Percentiles rank a stretch among this genome's conserved stretches.
These are phyloP conservation scores for Seriola quinqueradiata DNA, from an alignment of 2,113 vertebrate genomes.

Conservation along the genomic window DNA sequence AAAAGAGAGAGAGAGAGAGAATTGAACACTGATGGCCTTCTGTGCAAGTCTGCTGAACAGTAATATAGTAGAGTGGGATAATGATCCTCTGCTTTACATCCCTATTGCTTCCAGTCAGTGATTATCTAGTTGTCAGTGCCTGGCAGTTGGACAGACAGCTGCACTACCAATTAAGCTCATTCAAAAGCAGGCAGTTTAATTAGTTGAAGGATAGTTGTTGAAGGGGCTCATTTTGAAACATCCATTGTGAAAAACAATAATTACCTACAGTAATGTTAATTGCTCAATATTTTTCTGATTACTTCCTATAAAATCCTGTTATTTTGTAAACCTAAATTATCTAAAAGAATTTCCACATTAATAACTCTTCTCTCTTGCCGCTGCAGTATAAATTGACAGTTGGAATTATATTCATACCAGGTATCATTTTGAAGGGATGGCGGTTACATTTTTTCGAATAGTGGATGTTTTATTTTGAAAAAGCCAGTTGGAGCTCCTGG, in stretches of 20 bases:
- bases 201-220: conserved; percentile 61
- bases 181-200: conserved; percentile 61
- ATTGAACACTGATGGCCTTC: conserved; percentile 11
- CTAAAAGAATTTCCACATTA: neutral
- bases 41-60: conserved; percentile 13
- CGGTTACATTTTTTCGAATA: neutral
- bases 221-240: conserved; percentile 45
- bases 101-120: conserved; percentile 59
- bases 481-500: neutral
- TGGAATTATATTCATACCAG: neutral
- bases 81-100: conserved; percentile 64
- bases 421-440: neutral
- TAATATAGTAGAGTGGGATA: conserved; percentile 38
- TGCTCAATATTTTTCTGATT: conserved; percentile 45
- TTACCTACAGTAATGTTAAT: conserved; percentile 39
- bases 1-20: neutral
- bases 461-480: conserved; percentile 21
- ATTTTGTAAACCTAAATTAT: conserved; percentile 19
- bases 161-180: conserved; percentile 62
- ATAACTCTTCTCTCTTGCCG: neutral
- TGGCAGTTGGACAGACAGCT: conserved; percentile 72
- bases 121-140: conserved; percentile 57
- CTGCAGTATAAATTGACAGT: neutral
- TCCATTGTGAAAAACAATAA: conserved; percentile 53
- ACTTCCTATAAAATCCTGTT: neutral